These are phyloP conservation scores for Galeruca laticollis DNA, from an alignment of 2,888 invertebrate species.

Conservation along the genomic window DNA sequence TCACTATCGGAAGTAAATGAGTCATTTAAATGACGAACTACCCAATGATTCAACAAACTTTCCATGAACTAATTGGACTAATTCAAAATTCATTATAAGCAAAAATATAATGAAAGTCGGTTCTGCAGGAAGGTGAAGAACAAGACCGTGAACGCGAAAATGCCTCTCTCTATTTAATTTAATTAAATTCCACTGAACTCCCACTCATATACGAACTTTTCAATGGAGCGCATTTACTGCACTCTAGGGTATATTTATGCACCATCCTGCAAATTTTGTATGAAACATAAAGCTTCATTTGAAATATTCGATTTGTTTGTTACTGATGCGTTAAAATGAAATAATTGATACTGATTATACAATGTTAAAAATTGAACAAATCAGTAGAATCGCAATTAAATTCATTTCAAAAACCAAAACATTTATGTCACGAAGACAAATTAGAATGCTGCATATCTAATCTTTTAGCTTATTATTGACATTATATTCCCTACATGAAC, in stretches of 20 bases:
- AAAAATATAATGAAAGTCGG: neutral
- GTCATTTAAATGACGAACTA: too few species aligned
- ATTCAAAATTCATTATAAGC: too few species aligned
- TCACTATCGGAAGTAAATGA: constrained; percentile 6
- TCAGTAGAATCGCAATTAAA: too few species aligned
- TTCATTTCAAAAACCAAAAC: too few species aligned
- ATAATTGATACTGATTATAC: too few species aligned
- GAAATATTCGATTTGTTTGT: neutral
- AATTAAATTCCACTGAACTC: constrained; percentile 48
- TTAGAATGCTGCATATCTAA: too few species aligned
- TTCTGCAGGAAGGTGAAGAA: neutral
- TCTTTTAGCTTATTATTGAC: too few species aligned
- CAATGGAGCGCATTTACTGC: constrained; percentile 40
- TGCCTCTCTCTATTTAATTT: constrained; percentile 43
- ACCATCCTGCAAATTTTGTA: constrained; percentile 34
- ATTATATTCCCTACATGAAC: too few species aligned
- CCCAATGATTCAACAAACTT: too few species aligned
- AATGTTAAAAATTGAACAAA: too few species aligned
- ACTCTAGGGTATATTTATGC: constrained; percentile 45
- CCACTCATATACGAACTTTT: constrained; percentile 43
- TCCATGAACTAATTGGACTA: too few species aligned
- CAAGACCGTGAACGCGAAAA: constrained; percentile 43
- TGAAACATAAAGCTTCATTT: constrained; percentile 26
- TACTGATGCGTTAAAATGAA: neutral
- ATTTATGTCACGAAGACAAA: too few species aligned